Evolutionary conservation across 2,797 vertebrate species (phyloP).

Genomic region (Trachops cirrhosus): DNA sequence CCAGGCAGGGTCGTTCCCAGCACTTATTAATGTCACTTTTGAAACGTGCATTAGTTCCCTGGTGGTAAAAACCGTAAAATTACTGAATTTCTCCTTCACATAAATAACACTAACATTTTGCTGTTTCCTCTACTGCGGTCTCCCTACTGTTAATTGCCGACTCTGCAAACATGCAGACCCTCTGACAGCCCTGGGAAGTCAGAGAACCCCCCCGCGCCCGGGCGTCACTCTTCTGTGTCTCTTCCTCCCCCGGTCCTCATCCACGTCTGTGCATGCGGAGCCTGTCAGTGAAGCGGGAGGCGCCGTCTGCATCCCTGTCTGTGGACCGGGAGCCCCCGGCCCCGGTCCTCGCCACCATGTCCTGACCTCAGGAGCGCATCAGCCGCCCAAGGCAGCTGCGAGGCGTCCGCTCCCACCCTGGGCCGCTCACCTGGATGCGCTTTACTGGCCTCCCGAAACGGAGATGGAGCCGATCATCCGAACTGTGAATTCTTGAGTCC

Average conservation of each 20-base stretch:
- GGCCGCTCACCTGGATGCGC: neutral
- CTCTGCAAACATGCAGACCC: fast-evolving
- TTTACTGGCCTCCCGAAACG: neutral
- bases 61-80: neutral
- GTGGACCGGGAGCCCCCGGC: neutral
- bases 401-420: neutral
- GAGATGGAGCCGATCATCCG: neutral
- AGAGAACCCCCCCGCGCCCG: fast-evolving
- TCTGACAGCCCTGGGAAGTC: neutral
- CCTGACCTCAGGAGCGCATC: neutral
- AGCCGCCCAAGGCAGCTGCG: neutral
- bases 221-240: neutral
- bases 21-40: neutral
- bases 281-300: neutral
- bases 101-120: neutral
- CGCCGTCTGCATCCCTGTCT: neutral
- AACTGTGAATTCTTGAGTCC: constrained; percentile 37
- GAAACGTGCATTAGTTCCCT: neutral
- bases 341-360: neutral
- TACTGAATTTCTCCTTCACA: neutral
- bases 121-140: neutral
- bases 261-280: neutral
- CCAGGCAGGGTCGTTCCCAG: too few species aligned
- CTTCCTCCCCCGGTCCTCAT: neutral
- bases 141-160: neutral